phyloP scores from a whole-genome alignment of 2,797 vertebrate species.

The Coregonus suidteri region DNA sequence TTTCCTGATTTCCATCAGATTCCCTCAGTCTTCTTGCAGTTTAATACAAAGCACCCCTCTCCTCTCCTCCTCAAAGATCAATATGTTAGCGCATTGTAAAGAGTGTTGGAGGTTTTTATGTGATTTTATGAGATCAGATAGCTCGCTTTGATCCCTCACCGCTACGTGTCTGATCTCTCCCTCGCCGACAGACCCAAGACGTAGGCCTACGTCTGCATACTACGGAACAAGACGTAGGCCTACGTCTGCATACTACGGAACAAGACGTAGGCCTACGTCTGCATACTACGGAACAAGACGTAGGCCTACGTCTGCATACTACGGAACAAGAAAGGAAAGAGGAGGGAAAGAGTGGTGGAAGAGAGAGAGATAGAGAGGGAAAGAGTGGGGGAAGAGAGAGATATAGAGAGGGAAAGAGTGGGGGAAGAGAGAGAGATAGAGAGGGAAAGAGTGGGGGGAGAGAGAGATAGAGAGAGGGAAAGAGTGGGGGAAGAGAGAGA shows the following conservation, averaged over 20 bases:
- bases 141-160: slow-evolving; percentile 69
- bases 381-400: slow-evolving; percentile 24
- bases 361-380: slow-evolving; percentile 6
- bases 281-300: too few species aligned
- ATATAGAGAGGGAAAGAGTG: slow-evolving; percentile 30
- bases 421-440: background rate
- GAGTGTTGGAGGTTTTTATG: slow-evolving; percentile 62
- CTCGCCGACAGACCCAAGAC: slow-evolving; percentile 64
- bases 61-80: slow-evolving; percentile 64
- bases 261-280: too few species aligned
- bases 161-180: slow-evolving; percentile 64
- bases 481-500: slow-evolving; percentile 9
- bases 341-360: slow-evolving; percentile 9
- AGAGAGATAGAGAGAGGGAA: slow-evolving; percentile 18
- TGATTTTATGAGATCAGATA: slow-evolving; percentile 76
- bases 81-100: slow-evolving; percentile 60
- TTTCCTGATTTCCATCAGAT: slow-evolving; percentile 48
- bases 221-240: slow-evolving; percentile 33
- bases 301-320: too few species aligned
- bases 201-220: slow-evolving; percentile 53
- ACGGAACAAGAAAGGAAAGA: slow-evolving; percentile 35
- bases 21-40: slow-evolving; percentile 44
- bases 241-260: too few species aligned
- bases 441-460: slow-evolving; percentile 29
- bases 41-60: slow-evolving; percentile 44